Conservation (phyloP, 2,113 vertebrate species). For the Toxotes chatareus region DNA sequence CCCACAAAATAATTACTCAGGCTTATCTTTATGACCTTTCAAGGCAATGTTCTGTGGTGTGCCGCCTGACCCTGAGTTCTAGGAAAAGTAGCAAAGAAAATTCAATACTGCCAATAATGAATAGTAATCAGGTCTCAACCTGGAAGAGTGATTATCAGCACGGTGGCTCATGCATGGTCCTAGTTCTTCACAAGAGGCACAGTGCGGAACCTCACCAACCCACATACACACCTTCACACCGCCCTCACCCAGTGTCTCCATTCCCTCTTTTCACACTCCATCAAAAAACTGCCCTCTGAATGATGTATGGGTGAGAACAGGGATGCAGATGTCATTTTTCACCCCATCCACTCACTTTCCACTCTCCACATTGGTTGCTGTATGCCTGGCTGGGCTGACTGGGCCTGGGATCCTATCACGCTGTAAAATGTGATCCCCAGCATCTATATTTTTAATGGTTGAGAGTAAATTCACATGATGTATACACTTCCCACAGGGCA, state of each 20-base stretch:
- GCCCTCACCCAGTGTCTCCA: slow-evolving; percentile 62
- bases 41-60: slow-evolving; percentile 35
- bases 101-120: slow-evolving; percentile 37
- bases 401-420: slow-evolving; percentile 47
- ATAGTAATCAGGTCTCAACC: slow-evolving; percentile 30
- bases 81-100: slow-evolving; percentile 39
- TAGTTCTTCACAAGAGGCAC: slow-evolving; percentile 7
- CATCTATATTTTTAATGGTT: slow-evolving; percentile 78
- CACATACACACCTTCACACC: slow-evolving; percentile 21
- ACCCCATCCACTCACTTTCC: slow-evolving; percentile 58
- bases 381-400: slow-evolving; percentile 14
- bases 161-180: neutral
- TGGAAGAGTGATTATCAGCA: slow-evolving; percentile 21
- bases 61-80: slow-evolving; percentile 1
- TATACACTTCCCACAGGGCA: slow-evolving; percentile 43
- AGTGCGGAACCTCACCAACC: neutral
- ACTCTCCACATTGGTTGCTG: neutral
- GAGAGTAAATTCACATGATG: slow-evolving; percentile 78
- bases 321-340: slow-evolving; percentile 76
- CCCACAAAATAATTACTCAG: slow-evolving; percentile 61
- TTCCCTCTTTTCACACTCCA: slow-evolving; percentile 63
- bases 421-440: slow-evolving; percentile 70
- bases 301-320: slow-evolving; percentile 73
- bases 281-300: slow-evolving; percentile 65
- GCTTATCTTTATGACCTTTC: slow-evolving; percentile 70